Conservation (phyloP, 2,888 invertebrate genomes). For the Parthenolecanium corni region DNA sequence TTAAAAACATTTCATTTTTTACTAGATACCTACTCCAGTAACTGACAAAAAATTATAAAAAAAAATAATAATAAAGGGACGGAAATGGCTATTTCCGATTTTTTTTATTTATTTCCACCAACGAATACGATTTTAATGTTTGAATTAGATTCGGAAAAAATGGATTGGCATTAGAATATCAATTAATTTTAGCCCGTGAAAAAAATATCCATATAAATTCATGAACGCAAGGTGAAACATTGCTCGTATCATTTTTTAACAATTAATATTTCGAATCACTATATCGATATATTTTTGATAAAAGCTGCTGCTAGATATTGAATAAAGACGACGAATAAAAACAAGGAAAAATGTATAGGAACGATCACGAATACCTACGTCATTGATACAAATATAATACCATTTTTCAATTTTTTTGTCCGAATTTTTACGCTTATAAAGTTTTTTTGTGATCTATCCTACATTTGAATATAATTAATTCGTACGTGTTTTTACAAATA, state of each 20-base stretch:
- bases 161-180: slow-evolving; percentile 26
- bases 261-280: slow-evolving; percentile 11
- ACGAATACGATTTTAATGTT: slow-evolving; percentile 2
- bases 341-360: background rate
- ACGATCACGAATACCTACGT: background rate
- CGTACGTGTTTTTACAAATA: too few species aligned
- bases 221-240: slow-evolving; percentile 8
- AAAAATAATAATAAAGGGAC: slow-evolving; percentile 3
- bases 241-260: slow-evolving; percentile 2
- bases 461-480: too few species aligned
- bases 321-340: background rate
- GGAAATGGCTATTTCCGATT: slow-evolving; percentile 2
- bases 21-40: slow-evolving; percentile 13
- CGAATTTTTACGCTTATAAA: background rate
- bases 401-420: background rate
- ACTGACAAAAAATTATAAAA: background rate
- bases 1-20: slow-evolving; percentile 19
- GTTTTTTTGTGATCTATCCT: too few species aligned
- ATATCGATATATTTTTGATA: background rate
- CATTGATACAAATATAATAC: background rate
- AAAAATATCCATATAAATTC: slow-evolving; percentile 19
- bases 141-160: slow-evolving; percentile 16
- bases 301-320: background rate
- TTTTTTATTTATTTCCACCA: background rate
- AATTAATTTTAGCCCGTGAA: slow-evolving; percentile 22